Base-by-base conservation (phyloP, 2,797 vertebrate genomes). In the Garrulus glandarius region DNA sequence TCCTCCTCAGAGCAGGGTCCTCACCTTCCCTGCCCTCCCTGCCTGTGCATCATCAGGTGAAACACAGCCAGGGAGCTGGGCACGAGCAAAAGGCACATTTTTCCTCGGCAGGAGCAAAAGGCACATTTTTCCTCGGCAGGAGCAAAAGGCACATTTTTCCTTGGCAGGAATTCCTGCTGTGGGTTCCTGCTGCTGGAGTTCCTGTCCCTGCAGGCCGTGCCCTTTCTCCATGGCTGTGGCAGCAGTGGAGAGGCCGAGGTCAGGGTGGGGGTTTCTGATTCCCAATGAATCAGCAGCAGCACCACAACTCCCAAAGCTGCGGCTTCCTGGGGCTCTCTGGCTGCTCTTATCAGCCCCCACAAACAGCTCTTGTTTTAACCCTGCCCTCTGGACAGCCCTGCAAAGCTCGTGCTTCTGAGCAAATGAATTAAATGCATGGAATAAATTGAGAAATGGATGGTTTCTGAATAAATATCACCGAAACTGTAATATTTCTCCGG, bases 371-470 rank as follows among this genome's bases (percentile, higher is more conserved):
- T 18, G 2, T 36, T 60, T 27, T 12, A 46, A 50, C 57, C 19
- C 43, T 34, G 27, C 55, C 22, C 36, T 47, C 34, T 5, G 47
- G 39, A 1, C 24, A 6, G 13, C 47, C 12, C 20, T 41, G 17
- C 12, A 8, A 2, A 13, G 43, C 2, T 9, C 2, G 1, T 7
- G 20, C 8, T 60, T 8, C 36, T 3, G 41, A 61, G 39, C 30
- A 18, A 16, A 21, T 7, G 4, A 43, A n/a, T 18, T 4, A 9
- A 43, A 12, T 2, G 9, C 24, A 2, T 1, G 1, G 23, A 10
- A 11, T 13, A 5, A 26, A 39, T 0, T 0, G 34, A 44, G 15
- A 15, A 4, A 6, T 0, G 13, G 21, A 4, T 9, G 6, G 13
- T 36, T 88, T 12, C 13, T 34, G 21, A 6, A 5, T 3, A 6